Conservation (phyloP, 2,797 vertebrate species). For the Bradypodion ventrale region DNA sequence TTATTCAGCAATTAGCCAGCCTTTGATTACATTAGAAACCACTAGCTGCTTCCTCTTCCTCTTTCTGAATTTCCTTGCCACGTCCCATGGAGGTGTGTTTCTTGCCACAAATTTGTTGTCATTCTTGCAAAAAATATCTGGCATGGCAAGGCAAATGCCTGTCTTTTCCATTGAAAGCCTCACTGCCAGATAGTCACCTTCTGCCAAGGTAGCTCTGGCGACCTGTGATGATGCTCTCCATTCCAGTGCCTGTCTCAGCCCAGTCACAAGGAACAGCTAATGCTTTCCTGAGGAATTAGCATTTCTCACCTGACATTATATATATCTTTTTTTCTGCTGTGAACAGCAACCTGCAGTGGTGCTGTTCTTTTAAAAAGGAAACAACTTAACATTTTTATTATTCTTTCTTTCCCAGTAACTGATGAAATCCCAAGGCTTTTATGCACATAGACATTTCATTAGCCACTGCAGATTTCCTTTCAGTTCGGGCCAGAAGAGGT, state of each 20-base stretch:
- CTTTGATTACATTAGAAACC: not conserved
- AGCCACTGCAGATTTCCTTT: constrained; percentile 36
- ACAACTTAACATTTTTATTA: not conserved
- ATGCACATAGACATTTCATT: constrained; percentile 39
- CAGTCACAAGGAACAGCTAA: constrained; percentile 27
- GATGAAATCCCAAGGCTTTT: constrained; percentile 39
- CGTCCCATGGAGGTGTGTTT: not conserved
- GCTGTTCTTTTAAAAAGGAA: too few relatives aligned
- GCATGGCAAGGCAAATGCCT: constrained; percentile 12
- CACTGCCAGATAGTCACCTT: constrained; percentile 16
- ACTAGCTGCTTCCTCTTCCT: not conserved
- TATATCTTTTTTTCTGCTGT: constrained; percentile 20
- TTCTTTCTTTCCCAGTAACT: constrained; percentile 25
- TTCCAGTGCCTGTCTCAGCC: constrained; percentile 47
- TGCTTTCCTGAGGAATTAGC: constrained; percentile 16
- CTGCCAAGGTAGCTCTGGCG: not conserved
- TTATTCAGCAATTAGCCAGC: not conserved
- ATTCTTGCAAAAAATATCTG: not conserved
- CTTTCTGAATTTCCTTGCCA: constrained; percentile 1
- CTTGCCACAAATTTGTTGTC: not conserved
- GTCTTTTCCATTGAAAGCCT: not conserved
- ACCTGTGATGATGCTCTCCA: constrained; percentile 37
- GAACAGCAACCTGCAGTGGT: constrained; percentile 28
- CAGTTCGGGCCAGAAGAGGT: constrained; percentile 55
- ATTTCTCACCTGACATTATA: constrained; percentile 34